Evolutionary conservation across 2,888 invertebrate species (phyloP).

Genomic region (Allygus modestus): DNA sequence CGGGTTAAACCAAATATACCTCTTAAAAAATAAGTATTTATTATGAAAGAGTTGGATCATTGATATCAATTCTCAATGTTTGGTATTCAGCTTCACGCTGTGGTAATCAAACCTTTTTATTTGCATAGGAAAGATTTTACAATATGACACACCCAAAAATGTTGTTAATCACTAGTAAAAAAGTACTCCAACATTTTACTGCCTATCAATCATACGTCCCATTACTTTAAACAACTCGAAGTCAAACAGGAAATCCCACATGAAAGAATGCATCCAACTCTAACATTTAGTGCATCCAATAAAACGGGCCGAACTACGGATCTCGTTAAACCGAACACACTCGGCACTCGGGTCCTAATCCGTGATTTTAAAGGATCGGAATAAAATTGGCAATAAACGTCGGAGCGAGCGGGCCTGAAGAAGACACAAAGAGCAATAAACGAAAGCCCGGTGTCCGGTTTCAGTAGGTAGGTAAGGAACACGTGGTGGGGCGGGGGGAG

Average conservation of each 20-base stretch:
- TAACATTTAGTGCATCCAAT: constrained; percentile 28
- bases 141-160: no score
- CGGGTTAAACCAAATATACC: no score
- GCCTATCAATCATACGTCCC: no score
- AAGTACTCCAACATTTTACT: no score
- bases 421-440: constrained; percentile 47
- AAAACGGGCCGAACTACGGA: not conserved
- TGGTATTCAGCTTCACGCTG: no score
- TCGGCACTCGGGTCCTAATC: not conserved
- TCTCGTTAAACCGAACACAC: constrained; percentile 29
- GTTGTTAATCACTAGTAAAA: not conserved
- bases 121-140: no score
- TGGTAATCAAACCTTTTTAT: no score
- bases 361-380: constrained; percentile 35
- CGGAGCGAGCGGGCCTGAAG: not conserved
- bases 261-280: not conserved
- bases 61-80: no score
- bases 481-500: not conserved
- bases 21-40: no score
- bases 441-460: constrained; percentile 59
- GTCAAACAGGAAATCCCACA: no score
- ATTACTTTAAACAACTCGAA: no score
- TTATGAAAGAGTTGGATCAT: no score
- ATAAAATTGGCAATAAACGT: constrained; percentile 48
- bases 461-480: constrained; percentile 36